These are phyloP conservation scores for Catocala sponsa DNA, from an alignment of 2,888 invertebrate genomes.

Conservation along the genomic window DNA sequence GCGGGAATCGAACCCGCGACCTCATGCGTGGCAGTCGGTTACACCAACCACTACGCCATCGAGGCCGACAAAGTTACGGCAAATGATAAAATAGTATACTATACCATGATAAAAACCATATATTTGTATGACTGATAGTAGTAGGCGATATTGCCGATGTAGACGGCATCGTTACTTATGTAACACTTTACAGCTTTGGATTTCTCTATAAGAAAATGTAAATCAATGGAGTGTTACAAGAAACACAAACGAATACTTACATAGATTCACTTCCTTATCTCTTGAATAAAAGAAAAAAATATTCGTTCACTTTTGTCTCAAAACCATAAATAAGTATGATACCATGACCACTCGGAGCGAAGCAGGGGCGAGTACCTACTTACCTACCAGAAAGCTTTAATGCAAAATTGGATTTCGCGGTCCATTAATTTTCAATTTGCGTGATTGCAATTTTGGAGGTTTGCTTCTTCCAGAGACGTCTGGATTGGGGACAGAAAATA, in stretches of 20 bases:
- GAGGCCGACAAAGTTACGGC: too few species aligned
- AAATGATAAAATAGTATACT: too few species aligned
- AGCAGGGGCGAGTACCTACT: slow-evolving; percentile 66
- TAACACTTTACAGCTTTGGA: too few species aligned
- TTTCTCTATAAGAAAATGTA: too few species aligned
- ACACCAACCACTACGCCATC: too few species aligned
- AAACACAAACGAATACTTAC: background rate
- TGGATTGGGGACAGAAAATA: slow-evolving; percentile 78
- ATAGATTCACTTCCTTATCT: slow-evolving; percentile 6
- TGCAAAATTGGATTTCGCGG: slow-evolving; percentile 86
- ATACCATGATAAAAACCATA: too few species aligned
- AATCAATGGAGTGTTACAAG: background rate
- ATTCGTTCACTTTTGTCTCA: slow-evolving; percentile 35
- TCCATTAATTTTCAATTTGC: slow-evolving; percentile 88
- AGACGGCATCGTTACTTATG: too few species aligned
- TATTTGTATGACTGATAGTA: too few species aligned
- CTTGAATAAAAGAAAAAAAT: slow-evolving; percentile 10
- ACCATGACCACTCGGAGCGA: slow-evolving; percentile 52
- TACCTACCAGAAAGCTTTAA: slow-evolving; percentile 79
- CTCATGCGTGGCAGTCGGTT: too few species aligned
- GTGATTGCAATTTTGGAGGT: slow-evolving; percentile 87
- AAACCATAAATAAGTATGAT: slow-evolving; percentile 49
- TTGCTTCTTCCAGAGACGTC: slow-evolving; percentile 80
- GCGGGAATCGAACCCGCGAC: too few species aligned
- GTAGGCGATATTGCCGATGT: too few species aligned